These are phyloP conservation scores for Arctopsyche grandis DNA, from an alignment of 1,140 invertebrate species.

Conservation along the genomic window DNA sequence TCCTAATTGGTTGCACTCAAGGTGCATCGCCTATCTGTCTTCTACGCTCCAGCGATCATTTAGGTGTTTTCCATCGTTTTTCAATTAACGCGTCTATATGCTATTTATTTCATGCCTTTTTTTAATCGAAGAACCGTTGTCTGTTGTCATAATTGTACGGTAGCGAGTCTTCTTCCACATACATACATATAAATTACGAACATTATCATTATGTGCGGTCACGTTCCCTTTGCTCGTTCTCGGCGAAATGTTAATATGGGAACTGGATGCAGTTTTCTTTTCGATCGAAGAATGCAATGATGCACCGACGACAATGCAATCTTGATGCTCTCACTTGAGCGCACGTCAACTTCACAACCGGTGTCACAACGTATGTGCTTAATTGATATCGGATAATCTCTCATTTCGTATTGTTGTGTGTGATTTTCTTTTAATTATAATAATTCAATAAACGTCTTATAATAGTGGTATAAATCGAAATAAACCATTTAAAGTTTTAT, in stretches of 20 bases:
- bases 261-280: constrained; percentile 38
- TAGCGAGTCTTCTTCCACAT: background rate
- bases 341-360: constrained; percentile 22
- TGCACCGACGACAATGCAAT: constrained; percentile 41
- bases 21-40: constrained; percentile 17
- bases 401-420: background rate
- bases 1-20: constrained; percentile 25
- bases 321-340: constrained; percentile 19
- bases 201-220: background rate
- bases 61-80: constrained; percentile 43
- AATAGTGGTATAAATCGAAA: too few species aligned
- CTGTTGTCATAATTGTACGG: constrained; percentile 21
- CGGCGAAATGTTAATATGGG: constrained; percentile 47
- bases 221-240: constrained; percentile 25
- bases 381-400: constrained; percentile 25
- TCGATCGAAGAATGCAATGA: constrained; percentile 44
- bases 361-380: constrained; percentile 20
- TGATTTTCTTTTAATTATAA: too few species aligned
- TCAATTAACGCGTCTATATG: background rate
- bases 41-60: constrained; percentile 35
- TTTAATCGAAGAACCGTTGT: constrained; percentile 37
- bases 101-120: constrained; percentile 11
- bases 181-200: background rate
- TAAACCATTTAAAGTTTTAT: background rate
- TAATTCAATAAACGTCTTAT: constrained; percentile 2